These are phyloP conservation scores for Camelus dromedarius DNA, from an alignment of 2,113 vertebrate species.

Conservation along the genomic window DNA sequence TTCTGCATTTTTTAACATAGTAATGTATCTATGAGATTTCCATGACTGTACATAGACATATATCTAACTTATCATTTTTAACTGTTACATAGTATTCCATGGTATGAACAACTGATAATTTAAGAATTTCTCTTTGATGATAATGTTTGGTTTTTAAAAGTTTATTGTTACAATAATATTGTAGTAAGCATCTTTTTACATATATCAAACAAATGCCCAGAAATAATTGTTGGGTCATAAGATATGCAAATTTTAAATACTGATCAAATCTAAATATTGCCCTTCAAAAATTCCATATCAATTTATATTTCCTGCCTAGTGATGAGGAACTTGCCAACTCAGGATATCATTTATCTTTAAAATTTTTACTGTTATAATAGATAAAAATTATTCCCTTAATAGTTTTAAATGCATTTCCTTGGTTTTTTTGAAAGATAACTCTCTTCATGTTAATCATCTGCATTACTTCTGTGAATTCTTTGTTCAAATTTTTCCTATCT, in stretches of 20 bases:
- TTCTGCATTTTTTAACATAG: not conserved
- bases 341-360: not conserved
- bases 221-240: not conserved
- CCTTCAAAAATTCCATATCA: not conserved
- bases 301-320: not conserved
- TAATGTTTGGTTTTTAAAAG: not conserved
- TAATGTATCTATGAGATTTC: not conserved
- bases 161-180: slow-evolving; percentile 23
- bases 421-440: not conserved
- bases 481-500: not conserved
- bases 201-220: not conserved
- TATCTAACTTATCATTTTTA: slow-evolving; percentile 25
- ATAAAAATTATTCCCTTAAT: slow-evolving; percentile 19
- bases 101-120: not conserved
- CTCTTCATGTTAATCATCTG: not conserved
- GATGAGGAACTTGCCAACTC: not conserved
- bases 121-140: not conserved
- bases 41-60: not conserved
- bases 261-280: not conserved
- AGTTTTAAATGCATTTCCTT: not conserved
- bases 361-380: not conserved
- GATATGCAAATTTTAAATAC: slow-evolving; percentile 6
- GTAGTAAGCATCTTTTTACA: not conserved
- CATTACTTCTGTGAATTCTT: slow-evolving; percentile 2
- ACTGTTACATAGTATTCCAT: not conserved